Conservation (phyloP, 2,888 invertebrate genomes). For the Drosophila maculinotata region DNA sequence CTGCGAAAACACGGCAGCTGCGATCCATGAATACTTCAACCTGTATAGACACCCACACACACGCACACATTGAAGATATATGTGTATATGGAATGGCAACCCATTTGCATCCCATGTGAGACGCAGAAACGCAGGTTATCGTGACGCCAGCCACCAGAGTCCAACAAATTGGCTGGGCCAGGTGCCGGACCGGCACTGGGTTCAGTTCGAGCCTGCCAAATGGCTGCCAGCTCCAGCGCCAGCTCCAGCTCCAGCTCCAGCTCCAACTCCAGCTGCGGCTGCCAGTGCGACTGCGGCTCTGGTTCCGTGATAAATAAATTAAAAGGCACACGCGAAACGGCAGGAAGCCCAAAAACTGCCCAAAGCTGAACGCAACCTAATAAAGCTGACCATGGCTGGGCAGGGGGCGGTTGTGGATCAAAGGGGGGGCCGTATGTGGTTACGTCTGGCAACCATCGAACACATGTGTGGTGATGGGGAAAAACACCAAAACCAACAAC, state of each 20-base stretch:
- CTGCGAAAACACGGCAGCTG: neutral
- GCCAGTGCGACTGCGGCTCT: constrained; percentile 15
- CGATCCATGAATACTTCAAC: neutral
- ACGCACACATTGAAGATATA: neutral
- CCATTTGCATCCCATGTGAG: constrained; percentile 41
- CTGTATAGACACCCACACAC: neutral
- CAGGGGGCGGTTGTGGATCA: neutral
- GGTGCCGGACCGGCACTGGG: neutral
- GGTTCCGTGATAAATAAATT: constrained; percentile 70
- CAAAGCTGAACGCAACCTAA: constrained; percentile 63
- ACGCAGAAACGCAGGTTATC: constrained; percentile 36
- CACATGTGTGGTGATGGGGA: constrained; percentile 20
- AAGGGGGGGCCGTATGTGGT: constrained; percentile 37
- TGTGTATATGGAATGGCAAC: constrained; percentile 17
- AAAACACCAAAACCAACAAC: constrained; percentile 15
- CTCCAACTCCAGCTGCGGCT: constrained; percentile 18
- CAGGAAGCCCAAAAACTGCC: constrained; percentile 56
- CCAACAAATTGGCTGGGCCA: constrained; percentile 60
- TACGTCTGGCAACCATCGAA: constrained; percentile 27
- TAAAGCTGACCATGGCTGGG: constrained; percentile 62
- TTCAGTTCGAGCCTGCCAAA: constrained; percentile 31
- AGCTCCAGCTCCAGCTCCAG: constrained; percentile 25
- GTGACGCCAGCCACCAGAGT: constrained; percentile 45
- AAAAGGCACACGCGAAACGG: constrained; percentile 76
- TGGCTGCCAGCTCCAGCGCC: constrained; percentile 32